These are phyloP conservation scores for Recurvirostra avosetta DNA, from an alignment of 2,113 vertebrate genomes.

Conservation along the genomic window DNA sequence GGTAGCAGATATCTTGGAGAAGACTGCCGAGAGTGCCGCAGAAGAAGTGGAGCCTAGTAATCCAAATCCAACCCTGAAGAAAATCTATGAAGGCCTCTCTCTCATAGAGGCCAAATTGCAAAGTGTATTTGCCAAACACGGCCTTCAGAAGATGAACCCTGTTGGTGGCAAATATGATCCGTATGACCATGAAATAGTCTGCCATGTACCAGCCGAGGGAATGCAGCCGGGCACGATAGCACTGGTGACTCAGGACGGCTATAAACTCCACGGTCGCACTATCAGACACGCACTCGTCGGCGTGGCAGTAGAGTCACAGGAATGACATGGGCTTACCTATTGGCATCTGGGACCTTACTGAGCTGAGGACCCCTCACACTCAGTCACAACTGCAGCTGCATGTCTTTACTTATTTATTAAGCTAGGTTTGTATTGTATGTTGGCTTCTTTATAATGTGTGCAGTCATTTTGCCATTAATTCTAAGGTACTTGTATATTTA, in stretches of 20 bases:
- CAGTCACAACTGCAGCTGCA: background rate
- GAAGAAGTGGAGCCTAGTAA: constrained; percentile 49
- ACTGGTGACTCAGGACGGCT: constrained; percentile 82
- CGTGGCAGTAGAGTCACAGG: constrained; percentile 81
- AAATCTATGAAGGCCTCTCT: constrained; percentile 72
- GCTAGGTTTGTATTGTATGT: constrained; percentile 41
- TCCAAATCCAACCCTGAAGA: constrained; percentile 68
- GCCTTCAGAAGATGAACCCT: constrained; percentile 84
- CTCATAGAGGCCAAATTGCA: constrained; percentile 81
- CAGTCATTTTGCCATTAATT: constrained; percentile 50
- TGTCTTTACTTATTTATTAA: constrained; percentile 77
- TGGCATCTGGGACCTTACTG: background rate
- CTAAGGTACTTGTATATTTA: constrained; percentile 58
- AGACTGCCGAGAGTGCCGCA: constrained; percentile 62
- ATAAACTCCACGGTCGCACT: constrained; percentile 86
- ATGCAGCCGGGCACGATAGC: constrained; percentile 80
- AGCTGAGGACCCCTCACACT: background rate
- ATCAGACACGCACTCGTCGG: constrained; percentile 84
- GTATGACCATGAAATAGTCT: constrained; percentile 84
- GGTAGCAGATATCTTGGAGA: constrained; percentile 84
- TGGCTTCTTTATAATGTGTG: constrained; percentile 60
- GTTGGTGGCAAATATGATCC: constrained; percentile 83
- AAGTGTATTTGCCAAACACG: constrained; percentile 83
- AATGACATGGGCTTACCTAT: background rate
- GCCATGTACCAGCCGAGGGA: constrained; percentile 80